Evolutionary conservation across 2,797 vertebrate genomes (phyloP).

Genomic region (Sebastiscus tertius): DNA sequence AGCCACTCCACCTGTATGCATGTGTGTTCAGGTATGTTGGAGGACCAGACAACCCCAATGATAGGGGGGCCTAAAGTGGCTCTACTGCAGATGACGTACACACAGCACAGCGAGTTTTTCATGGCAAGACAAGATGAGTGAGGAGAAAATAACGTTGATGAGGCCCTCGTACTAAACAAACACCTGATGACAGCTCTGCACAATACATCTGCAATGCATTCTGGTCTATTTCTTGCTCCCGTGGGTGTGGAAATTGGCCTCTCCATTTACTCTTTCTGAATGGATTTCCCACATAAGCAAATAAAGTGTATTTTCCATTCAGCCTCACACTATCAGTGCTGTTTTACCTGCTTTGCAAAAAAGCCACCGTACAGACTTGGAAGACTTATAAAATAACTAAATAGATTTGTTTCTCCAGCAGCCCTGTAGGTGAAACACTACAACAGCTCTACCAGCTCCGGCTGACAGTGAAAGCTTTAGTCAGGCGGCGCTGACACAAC

Average conservation of each 20-base stretch:
- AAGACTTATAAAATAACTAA: neutral
- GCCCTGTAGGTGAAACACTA: neutral
- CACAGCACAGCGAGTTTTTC: neutral
- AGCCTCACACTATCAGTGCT: neutral
- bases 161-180: neutral
- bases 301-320: neutral
- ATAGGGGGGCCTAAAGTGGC: too few species aligned
- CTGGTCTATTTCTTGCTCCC: neutral
- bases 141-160: neutral
- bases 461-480: neutral
- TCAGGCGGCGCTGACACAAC: neutral
- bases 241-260: neutral
- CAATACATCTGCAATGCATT: neutral
- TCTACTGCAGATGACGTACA: neutral
- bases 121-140: neutral
- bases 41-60: neutral
- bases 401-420: neutral
- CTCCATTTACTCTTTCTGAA: neutral
- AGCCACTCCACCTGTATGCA: neutral
- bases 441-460: neutral
- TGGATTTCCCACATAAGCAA: neutral
- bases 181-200: neutral
- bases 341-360: neutral
- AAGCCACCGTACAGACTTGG: neutral
- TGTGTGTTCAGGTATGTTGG: neutral